Base-by-base conservation (phyloP, 2,797 vertebrate genomes). In the Typhlichthys eigenmanni region DNA sequence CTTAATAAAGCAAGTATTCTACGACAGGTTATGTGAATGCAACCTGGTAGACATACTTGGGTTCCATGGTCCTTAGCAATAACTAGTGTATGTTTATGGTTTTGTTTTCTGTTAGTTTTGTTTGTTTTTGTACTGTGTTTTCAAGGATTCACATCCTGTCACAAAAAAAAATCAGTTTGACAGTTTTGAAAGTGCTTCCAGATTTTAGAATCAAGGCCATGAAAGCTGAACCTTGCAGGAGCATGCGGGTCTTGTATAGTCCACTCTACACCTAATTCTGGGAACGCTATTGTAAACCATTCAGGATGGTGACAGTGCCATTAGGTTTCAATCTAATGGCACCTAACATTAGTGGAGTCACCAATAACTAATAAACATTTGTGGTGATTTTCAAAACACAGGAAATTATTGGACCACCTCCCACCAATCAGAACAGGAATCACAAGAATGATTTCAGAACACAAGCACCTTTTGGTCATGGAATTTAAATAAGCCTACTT, bases 21-120 rank as follows among this genome's bases (percentile, higher is more conserved):
- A 90, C 82, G 0, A 34, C 78, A 79, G 89, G 88, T 87, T 75
- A 85, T 89, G 79, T 83, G 89, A 90, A 92, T 88, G 87, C 85
- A 80, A 88, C 88, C 87, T 74, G 87, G 88, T 90, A 90, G 85
- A 90, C 83, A 91, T 87, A 89, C 85, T 89, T 89, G 79, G 66
- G 78, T 85, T 88, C 79, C 78, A 75, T 63, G 78, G 79, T 86
- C 82, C 84, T 63, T 85, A 93, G 92, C 90, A 92, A 92, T 92
- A 92, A 88, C 79, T 86, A 85, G 84, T 87, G 78, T 86, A 84
- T 75, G 53, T 74, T 89, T 86, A 87, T 59, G 38, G 57, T 73
- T 71, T 66, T 78, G 80, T 88, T 88, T 72, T 57, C 64, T 86
- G 86, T 78, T 79, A 88, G 86, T 72, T 86, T 68, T 43, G 47